Conservation (phyloP, 2,113 vertebrate genomes). For the Danio rerio region GRCz12tu NC_133192.1:53954501-53955000, state of each 20-base stretch:
- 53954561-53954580: not conserved
- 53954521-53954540: too few relatives aligned
- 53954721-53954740: not conserved
- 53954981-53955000: not conserved
- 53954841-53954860: not conserved
- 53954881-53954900: conserved; percentile 22
- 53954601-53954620: too few relatives aligned
- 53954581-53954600: too few relatives aligned
- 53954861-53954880: not conserved
- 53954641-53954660: not conserved
- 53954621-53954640: not conserved
- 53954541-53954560: not conserved
- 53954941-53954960: not conserved
- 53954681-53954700: not conserved
- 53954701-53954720: not conserved
- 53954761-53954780: not conserved
- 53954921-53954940: conserved; percentile 47
- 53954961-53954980: not conserved
- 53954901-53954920: conserved; percentile 45
- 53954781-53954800: not conserved
- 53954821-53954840: not conserved
- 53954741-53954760: not conserved
- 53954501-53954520: too few relatives aligned
- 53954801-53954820: not conserved
- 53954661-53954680: not conserved